Evolutionary conservation across 2,113 vertebrate genomes (phyloP), one percentile per base, ranked within the genome.

Genomic region (Probosciger aterrimus): DNA sequence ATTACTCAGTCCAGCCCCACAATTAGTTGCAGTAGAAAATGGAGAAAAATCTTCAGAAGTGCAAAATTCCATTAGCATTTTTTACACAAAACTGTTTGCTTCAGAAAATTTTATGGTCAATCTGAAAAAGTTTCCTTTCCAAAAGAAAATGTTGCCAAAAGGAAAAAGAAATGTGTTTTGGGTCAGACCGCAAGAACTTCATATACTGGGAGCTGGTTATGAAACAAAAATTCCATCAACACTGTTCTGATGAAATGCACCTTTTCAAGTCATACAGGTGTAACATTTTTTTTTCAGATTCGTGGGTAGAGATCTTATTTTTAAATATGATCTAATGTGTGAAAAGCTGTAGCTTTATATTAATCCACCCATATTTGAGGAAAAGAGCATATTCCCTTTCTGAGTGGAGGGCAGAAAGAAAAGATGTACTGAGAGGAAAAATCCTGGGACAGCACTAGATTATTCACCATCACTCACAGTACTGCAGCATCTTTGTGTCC

Each of bases 51-150:
- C 27, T 47, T 92, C 3, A 41, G 63, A 65, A 86, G 28, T 49
- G 46, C 77, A 83, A 92, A 97, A 94, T 50, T 53, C 37, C 67
- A n/a, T 88, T 87, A 82, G 27, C 59, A 50, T 79, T 82, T 81
- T 78, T 73, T 57, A 82, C 76, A 90, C 78, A 82, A 64, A 90
- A 85, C 8, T 44, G 10, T 35, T 82, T 85, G 30, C 47, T 94
- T 93, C 63, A 90, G 41, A 93, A 94, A 86, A 88, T 85, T 71
- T 90, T 46, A 70, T 31, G 50, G 53, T 64, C 23, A 77, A 3
- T 28, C n/a, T 63, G 41, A 71, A 91, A 75, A 25, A 44, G 8
- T 73, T 88, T 73, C 25, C 55, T 88, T 69, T 63, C 33, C 55
- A n/a, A 57, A 57, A 57, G 8, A 23, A 23, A 57, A 18, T 49